Conservation (phyloP, 1,140 invertebrate genomes). For the Tribolium madens region DNA sequence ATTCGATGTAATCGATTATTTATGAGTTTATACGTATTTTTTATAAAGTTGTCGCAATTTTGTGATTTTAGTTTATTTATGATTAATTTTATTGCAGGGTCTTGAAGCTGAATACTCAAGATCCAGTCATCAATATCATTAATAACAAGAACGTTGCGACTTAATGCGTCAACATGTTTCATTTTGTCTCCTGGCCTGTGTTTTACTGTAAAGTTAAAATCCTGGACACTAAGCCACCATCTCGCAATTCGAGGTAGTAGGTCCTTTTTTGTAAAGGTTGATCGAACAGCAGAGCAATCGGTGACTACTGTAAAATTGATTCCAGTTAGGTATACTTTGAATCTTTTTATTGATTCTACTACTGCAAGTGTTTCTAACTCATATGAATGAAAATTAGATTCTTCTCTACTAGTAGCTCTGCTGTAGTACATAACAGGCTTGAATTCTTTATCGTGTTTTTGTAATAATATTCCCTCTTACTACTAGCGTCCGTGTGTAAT, state of each 20-base stretch:
- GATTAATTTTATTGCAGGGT: no score
- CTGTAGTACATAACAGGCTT: slow-evolving; percentile 66
- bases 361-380: slow-evolving; percentile 66
- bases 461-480: slow-evolving; percentile 55
- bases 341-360: slow-evolving; percentile 66
- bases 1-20: no score
- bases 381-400: slow-evolving; percentile 64
- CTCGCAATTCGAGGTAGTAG: slow-evolving; percentile 60
- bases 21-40: no score
- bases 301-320: slow-evolving; percentile 67
- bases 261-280: slow-evolving; percentile 62
- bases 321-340: slow-evolving; percentile 65
- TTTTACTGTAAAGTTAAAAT: slow-evolving; percentile 50
- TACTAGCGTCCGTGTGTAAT: no score
- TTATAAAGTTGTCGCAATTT: no score
- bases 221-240: slow-evolving; percentile 63
- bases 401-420: slow-evolving; percentile 51
- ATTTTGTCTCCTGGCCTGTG: no score
- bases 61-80: no score
- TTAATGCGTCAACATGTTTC: no score
- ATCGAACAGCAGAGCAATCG: slow-evolving; percentile 59
- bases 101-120: no score
- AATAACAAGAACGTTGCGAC: no score
- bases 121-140: no score
- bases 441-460: slow-evolving; percentile 52